Base-by-base conservation (phyloP, 2,113 vertebrate species). In the Brachyhypopomus gauderio region DNA sequence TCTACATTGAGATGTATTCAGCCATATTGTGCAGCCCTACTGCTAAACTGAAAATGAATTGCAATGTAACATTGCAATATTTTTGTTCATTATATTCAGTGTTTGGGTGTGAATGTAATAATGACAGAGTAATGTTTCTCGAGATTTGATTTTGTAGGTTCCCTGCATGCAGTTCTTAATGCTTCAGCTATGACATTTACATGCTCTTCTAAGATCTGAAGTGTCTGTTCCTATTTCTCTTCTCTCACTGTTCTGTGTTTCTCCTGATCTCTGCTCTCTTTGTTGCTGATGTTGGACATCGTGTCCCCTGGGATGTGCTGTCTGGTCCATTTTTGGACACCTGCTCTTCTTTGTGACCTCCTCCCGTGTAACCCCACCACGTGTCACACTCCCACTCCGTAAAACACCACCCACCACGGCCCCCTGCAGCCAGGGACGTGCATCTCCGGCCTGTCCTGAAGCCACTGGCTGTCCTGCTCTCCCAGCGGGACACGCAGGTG, bases 381-480 rank as follows among this genome's bases (percentile, higher is more conserved):
- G 73, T 75, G 62, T 41, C 72, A 73, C 64, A 85, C 74, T 48
- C 64, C 80, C 84, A 80, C 72, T 62, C 79, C 77, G 86, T 22
- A 55, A 48, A 82, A 89, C 82, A 80, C 67, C 81, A 86, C 16
- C 77, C 69, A 73, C 4, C 74, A 67, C 17, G 5, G 34, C 17
- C 25, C 67, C 17, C 59, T 60, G 5, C 92, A 98, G 97, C 94
- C 36, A 94, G 93, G 88, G 97, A 94, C 86, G 92, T 94, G 78
- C 93, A 90, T 63, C 92, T 97, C 75, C 95, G 95, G 85, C 96
- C 96, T 90, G 80, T 92, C 85, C 83, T 96, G 88, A 92, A 92
- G 81, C 93, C 93, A 0, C 87, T 94, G 27, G 96, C 97, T 89
- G 97, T 96, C 66, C 86, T 94, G 88, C 92, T 93, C 83, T 91